A percentile compares a stretch with the other conserved stretches of the same genome.
Conservation (phyloP, 2,113 vertebrate genomes). For the Microcebus tavaratra region DNA sequence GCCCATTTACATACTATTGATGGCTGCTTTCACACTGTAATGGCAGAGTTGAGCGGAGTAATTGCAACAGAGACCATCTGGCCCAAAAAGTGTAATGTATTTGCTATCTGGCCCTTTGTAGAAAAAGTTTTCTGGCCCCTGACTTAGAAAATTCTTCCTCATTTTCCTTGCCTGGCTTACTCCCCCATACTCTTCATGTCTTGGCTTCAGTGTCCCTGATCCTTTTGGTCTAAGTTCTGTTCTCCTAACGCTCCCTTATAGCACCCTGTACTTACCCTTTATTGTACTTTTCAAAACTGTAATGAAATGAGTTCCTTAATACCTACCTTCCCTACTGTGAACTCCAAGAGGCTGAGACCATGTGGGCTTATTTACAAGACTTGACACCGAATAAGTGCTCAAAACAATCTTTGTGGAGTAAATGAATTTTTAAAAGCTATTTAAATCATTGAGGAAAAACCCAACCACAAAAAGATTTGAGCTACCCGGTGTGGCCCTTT, state of each 20-base stretch:
- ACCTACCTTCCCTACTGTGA: not conserved
- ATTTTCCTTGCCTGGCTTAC: not conserved
- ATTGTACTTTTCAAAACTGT: not conserved
- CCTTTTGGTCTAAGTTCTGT: not conserved
- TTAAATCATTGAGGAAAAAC: not conserved
- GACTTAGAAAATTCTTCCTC: not conserved
- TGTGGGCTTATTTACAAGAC: not conserved
- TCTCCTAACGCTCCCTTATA: not conserved
- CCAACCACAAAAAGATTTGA: no score
- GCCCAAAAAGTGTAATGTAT: not conserved
- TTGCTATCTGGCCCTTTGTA: not conserved
- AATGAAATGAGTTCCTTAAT: not conserved
- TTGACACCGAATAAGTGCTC: not conserved
- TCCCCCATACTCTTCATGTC: not conserved
- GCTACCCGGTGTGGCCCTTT: rapidly evolving
- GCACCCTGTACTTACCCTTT: not conserved
- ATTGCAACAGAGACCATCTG: not conserved
- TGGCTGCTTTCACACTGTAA: not conserved
- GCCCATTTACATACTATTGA: not conserved
- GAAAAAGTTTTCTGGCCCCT: not conserved
- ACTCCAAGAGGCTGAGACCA: not conserved
- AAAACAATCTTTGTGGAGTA: not conserved
- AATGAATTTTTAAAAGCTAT: not conserved
- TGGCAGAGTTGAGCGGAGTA: not conserved
- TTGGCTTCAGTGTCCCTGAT: not conserved